Evolutionary conservation across 2,888 invertebrate species (phyloP), one percentile per base, ranked within the genome.

Genomic region (Blastobasis lacticolella): DNA sequence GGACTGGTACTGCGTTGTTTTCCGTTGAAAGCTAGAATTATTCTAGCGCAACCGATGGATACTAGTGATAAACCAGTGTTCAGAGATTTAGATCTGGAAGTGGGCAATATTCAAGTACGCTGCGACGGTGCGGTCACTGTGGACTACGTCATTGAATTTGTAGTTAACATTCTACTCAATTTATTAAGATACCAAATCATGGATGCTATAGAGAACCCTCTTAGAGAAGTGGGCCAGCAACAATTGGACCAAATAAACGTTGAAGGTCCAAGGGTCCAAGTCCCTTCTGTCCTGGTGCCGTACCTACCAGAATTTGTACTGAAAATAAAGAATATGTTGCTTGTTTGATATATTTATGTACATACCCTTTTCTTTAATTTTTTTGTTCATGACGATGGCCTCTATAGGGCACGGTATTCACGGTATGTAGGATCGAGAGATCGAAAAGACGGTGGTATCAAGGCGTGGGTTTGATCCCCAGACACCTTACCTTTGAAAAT

Each of bases 51-150:
- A 75, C 90, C 94, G 0, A 80, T 95, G 60, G 95, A 96, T 68
- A 94, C 94, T 0, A 90, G 94, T 53, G 90, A 94, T 55, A 90
- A 90, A 23, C 94, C 95, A 0, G 81, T 89, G 57, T 89, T 96
- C 45, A 92, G 93, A 62, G 92, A 93, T 59, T 83, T 96, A 41
- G 92, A 95, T 69, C 83, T 96, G 49, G 94, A 95, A 73, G 75
- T 95, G 57, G 95, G 95, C 4, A 95, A 96, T 69, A 94, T 96
- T 60, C 95, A 95, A 77, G 90, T 95, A 10, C 89, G 95, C 36
- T 93, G 94, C 64, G 91, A 95, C 62, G 97, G 97, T 0, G 93
- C 95, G 0, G 96, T 96, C n/a, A 95, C 95, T 0, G 58, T 94
- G 10, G 97, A 97, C 78, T 96, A 96, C 68, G 70, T 93, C 0